Percentiles rank a stretch among this genome's conserved stretches.
Conservation (phyloP, 2,797 vertebrate genomes). For the Xiphorhynchus erythropygius region DNA sequence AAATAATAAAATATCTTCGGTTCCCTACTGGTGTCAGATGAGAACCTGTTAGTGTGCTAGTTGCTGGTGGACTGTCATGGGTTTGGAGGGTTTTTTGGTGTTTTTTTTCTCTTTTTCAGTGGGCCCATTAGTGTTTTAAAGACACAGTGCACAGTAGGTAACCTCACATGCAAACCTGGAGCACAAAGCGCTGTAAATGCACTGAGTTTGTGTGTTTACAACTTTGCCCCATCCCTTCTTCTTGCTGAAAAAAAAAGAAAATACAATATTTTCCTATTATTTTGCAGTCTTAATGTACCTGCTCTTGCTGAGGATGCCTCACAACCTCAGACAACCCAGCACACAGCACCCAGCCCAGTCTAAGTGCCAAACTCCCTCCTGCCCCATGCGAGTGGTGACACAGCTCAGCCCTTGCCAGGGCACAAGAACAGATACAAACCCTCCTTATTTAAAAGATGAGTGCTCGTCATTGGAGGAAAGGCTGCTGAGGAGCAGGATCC, state of each 20-base stretch:
- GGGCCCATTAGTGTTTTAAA: constrained; percentile 77
- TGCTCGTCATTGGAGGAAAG: neutral
- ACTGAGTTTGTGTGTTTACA: neutral
- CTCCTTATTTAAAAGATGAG: neutral
- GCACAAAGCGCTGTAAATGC: neutral
- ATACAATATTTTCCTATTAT: neutral
- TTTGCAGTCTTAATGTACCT: neutral
- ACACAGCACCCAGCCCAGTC: rapidly evolving
- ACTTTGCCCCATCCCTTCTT: neutral
- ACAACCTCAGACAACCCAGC: rapidly evolving
- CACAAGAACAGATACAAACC: rapidly evolving
- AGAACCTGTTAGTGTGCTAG: constrained; percentile 89
- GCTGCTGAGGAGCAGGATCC: neutral
- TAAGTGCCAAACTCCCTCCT: rapidly evolving
- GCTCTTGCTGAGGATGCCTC: neutral
- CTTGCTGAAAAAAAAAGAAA: neutral
- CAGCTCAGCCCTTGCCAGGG: neutral
- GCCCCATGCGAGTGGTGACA: neutral
- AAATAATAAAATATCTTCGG: constrained; percentile 89
- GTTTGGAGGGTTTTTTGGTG: neutral
- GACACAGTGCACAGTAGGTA: constrained; percentile 58
- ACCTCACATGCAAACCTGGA: constrained; percentile 13
- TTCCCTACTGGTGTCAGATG: constrained; percentile 87
- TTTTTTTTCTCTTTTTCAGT: constrained; percentile 50
- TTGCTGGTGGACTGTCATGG: constrained; percentile 86